Conservation (phyloP, 2,888 invertebrate species). For the Chloromyia formosa region DNA sequence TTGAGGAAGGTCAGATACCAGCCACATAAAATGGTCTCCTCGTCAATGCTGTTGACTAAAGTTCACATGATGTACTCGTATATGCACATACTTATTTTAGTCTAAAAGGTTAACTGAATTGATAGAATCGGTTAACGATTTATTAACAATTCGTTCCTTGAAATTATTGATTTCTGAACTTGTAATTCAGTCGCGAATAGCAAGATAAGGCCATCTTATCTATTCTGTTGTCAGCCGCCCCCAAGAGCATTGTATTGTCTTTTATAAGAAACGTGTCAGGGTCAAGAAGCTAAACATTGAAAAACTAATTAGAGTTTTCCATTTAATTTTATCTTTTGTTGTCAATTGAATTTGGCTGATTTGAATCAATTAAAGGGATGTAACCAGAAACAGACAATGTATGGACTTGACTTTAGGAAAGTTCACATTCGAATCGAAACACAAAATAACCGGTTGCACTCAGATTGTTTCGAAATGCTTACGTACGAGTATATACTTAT, state of each 20-base stretch:
- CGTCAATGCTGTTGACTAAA: too few relatives aligned
- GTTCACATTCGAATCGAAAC: too few relatives aligned
- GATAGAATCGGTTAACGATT: neutral
- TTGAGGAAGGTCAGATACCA: too few relatives aligned
- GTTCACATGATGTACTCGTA: too few relatives aligned
- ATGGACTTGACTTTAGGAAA: too few relatives aligned
- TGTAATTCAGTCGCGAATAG: neutral
- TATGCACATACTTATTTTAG: too few relatives aligned
- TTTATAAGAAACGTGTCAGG: conserved; percentile 1
- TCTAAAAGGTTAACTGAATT: neutral
- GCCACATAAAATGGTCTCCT: too few relatives aligned
- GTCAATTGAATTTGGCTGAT: neutral
- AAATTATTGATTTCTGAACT: neutral
- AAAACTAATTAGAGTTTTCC: conserved; percentile 6
- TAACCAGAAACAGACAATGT: too few relatives aligned
- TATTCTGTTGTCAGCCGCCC: neutral
- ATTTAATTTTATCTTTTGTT: neutral
- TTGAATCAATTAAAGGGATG: neutral
- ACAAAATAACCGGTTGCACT: too few relatives aligned
- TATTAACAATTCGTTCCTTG: neutral
- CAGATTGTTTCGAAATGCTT: too few relatives aligned
- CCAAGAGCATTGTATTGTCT: neutral
- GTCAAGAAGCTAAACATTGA: neutral
- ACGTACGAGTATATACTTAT: too few relatives aligned
- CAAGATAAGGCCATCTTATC: neutral